phyloP scores from a whole-genome alignment of 2,888 invertebrate genomes.

The Osmoderma eremita region DNA sequence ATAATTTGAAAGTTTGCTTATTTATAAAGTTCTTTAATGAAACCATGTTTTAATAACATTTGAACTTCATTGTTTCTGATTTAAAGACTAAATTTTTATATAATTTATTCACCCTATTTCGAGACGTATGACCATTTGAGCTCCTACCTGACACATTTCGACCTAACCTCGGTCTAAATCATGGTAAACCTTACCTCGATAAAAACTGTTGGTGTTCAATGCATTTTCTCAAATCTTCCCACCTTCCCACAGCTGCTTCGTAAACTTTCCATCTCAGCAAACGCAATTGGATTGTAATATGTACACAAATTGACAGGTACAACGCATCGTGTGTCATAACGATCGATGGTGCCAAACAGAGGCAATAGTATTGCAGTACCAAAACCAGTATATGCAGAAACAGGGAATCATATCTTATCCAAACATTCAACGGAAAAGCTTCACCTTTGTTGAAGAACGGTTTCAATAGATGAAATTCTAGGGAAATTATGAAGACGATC shows the following conservation, averaged over 20 bases:
- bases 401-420: constrained; percentile 19
- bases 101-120: too few relatives aligned
- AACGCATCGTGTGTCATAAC: constrained; percentile 19
- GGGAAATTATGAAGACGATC: constrained; percentile 1
- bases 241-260: neutral
- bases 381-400: constrained; percentile 13
- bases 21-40: too few relatives aligned
- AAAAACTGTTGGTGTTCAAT: constrained; percentile 27
- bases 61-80: too few relatives aligned
- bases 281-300: constrained; percentile 31
- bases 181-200: constrained; percentile 21
- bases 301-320: constrained; percentile 34
- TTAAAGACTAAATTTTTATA: too few relatives aligned
- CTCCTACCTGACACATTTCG: too few relatives aligned
- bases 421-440: constrained; percentile 32
- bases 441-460: constrained; percentile 22
- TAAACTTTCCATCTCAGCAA: constrained; percentile 15
- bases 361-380: constrained; percentile 19
- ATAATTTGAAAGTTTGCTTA: too few relatives aligned
- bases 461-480: constrained; percentile 18
- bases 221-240: constrained; percentile 12
- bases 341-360: constrained; percentile 2
- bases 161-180: too few relatives aligned
- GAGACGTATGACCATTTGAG: too few relatives aligned
- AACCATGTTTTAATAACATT: too few relatives aligned